Evolutionary conservation across 2,113 vertebrate genomes (phyloP).

Genomic region (Hippocampus comes): DNA sequence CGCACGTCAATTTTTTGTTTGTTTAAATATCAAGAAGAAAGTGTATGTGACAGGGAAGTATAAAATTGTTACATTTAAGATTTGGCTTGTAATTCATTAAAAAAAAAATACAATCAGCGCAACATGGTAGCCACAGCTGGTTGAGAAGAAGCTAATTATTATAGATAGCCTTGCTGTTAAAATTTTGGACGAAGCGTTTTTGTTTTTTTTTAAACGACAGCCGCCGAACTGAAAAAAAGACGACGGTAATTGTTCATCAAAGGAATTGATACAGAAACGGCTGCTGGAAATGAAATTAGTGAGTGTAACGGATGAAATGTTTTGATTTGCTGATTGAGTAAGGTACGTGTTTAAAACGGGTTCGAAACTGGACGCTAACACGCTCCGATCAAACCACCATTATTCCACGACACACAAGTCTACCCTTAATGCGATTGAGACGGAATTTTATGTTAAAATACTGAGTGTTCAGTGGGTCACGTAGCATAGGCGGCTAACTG

Average conservation of each 20-base stretch:
- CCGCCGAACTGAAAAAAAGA: not conserved
- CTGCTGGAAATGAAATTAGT: not conserved
- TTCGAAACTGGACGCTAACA: slow-evolving; percentile 9
- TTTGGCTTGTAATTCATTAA: not conserved
- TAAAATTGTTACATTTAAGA: not conserved
- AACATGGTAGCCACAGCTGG: not conserved
- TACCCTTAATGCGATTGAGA: not conserved
- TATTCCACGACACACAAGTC: not conserved
- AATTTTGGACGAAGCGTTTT: not conserved
- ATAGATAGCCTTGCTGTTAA: not conserved
- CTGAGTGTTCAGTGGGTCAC: not conserved
- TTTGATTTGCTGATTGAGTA: not conserved
- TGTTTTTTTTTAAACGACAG: not conserved
- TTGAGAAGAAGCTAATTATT: not conserved
- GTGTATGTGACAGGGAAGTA: not conserved
- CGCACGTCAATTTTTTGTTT: not conserved
- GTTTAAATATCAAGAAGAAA: not conserved
- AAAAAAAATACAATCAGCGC: not conserved
- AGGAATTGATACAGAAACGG: not conserved
- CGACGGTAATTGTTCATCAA: not conserved
- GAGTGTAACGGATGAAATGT: not conserved
- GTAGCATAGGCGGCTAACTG: slow-evolving; percentile 1
- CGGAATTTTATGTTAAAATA: not conserved
- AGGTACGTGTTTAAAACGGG: not conserved
- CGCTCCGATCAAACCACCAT: slow-evolving; percentile 17